Conservation (phyloP, 2,797 vertebrate genomes). For the Catamblyrhynchus diadema region DNA sequence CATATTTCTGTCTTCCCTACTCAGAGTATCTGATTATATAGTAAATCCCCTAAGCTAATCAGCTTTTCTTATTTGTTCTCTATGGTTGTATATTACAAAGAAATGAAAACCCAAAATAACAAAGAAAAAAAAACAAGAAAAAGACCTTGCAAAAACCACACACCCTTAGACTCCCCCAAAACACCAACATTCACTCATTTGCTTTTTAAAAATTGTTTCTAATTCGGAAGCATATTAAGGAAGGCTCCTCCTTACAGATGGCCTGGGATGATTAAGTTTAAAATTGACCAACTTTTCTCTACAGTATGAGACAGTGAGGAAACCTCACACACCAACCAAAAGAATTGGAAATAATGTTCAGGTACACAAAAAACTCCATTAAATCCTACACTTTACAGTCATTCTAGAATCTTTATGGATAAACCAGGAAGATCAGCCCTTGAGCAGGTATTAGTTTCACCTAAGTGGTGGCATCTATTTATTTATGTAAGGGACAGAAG, state of each 20-base stretch:
- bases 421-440: not conserved
- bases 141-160: not conserved
- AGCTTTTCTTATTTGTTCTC: not conserved
- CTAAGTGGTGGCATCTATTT: not conserved
- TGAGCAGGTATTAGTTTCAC: not conserved
- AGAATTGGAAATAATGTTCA: not conserved
- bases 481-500: not conserved
- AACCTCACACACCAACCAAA: not conserved
- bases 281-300: not conserved
- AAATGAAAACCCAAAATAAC: not conserved
- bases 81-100: not conserved
- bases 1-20: not conserved
- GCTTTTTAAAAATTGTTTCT: not conserved
- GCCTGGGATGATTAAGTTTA: not conserved
- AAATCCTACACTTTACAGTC: not conserved
- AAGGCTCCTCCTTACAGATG: not conserved
- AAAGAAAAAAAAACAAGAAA: not conserved
- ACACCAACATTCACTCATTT: not conserved
- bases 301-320: not conserved
- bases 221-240: not conserved
- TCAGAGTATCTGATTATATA: not conserved
- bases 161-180: accelerated
- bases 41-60: not conserved
- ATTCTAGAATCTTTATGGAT: not conserved
- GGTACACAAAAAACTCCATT: not conserved